Evolutionary conservation across 2,797 vertebrate genomes (phyloP).

Genomic region (Scomberomorus guttatus): DNA sequence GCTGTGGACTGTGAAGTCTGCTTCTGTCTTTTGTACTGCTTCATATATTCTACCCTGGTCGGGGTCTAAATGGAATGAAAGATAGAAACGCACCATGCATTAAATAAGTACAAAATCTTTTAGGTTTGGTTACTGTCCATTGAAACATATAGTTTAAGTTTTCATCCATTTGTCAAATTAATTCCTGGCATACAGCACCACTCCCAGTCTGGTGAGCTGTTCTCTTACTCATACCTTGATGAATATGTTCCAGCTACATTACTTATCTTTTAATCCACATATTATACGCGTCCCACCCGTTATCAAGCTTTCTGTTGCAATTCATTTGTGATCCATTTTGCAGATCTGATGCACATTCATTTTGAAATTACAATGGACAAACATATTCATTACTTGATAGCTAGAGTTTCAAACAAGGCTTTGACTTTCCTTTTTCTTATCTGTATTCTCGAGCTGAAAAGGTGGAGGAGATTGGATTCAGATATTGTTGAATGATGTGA

Average conservation of each 20-base stretch:
- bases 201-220: constrained; percentile 40
- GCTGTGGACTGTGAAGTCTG: not conserved
- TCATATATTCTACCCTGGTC: not conserved
- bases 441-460: constrained; percentile 3
- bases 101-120: not conserved
- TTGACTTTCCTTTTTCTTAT: not conserved
- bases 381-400: not conserved
- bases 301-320: constrained; percentile 31
- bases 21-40: not conserved
- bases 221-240: constrained; percentile 51
- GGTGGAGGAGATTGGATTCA: constrained; percentile 11
- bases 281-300: constrained; percentile 42
- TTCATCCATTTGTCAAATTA: constrained; percentile 2
- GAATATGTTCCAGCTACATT: constrained; percentile 5
- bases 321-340: constrained; percentile 21
- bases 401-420: not conserved
- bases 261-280: constrained; percentile 37
- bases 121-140: not conserved
- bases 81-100: not conserved
- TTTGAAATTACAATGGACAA: not conserved
- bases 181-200: constrained; percentile 14
- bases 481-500: constrained; percentile 13
- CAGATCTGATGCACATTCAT: not conserved
- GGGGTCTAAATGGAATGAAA: not conserved
- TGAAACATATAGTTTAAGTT: not conserved